Conservation (phyloP, 23 tunicate genomes). For the Trididemnum nubilum region DNA sequence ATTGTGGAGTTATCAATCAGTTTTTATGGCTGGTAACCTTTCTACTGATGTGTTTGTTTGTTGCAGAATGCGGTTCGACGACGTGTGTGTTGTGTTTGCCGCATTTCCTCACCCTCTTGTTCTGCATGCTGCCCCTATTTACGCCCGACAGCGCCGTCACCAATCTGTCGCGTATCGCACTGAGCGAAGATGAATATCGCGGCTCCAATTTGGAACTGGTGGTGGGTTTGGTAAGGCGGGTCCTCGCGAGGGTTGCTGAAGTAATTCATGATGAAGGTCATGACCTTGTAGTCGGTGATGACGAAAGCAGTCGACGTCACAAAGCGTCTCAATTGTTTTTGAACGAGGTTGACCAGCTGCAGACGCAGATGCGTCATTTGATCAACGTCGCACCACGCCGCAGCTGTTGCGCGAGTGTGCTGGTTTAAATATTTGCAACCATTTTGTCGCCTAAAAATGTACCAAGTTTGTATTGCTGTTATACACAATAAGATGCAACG, state of each 20-base stretch:
- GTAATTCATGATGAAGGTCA: neutral
- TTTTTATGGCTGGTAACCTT: too few species aligned
- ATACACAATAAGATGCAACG: too few species aligned
- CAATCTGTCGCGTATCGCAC: neutral
- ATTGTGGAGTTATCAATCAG: too few species aligned
- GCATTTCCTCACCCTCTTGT: constrained; percentile 32
- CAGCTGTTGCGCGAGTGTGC: too few species aligned
- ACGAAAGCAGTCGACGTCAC: neutral
- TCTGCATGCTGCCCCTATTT: constrained; percentile 31
- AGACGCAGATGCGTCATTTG: constrained; percentile 29
- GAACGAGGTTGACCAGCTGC: constrained; percentile 44
- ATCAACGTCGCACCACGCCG: neutral
- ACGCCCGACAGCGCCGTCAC: neutral
- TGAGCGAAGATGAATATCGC: neutral
- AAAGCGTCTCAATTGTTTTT: neutral
- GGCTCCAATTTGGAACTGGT: constrained; percentile 26
- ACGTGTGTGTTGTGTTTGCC: constrained; percentile 45
- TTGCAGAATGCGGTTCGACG: neutral
- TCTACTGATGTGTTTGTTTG: too few species aligned
- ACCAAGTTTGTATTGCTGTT: too few species aligned
- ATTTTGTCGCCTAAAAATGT: too few species aligned
- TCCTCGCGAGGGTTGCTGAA: neutral
- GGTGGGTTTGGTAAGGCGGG: neutral
- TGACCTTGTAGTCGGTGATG: neutral
- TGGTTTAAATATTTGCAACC: too few species aligned